Base-by-base conservation (phyloP, 2,797 vertebrate genomes). In the Clangula hyemalis region DNA sequence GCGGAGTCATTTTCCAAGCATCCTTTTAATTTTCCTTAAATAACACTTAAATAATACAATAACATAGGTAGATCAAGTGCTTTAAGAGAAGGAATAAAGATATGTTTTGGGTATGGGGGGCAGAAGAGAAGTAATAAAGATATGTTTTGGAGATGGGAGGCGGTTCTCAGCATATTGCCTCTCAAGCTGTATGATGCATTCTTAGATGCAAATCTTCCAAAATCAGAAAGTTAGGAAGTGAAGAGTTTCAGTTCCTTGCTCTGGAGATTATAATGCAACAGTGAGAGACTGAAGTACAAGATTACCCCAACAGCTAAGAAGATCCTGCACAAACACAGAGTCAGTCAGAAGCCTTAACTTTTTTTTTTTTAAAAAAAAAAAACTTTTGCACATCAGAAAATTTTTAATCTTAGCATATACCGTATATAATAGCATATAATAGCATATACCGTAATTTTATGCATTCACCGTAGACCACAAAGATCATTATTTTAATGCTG, bases 91-190 rank as follows among this genome's bases (percentile, higher is more conserved):
- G 21, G 32, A 62, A 77, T 0, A 3, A 69, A 70, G 15, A 66
- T 0, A 0, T 13, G 5, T 38, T 28, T 62, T 62, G 53, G 8
- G 24, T 25, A 43, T 41, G 38, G 1, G 11, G 8, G 21, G 9
- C 1, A 57, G 10, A 92, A 77, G 34, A 80, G 41, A 7, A 56
- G 24, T 28, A 65, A 77, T 0, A 3, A 69, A 66, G 16, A 69
- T 0, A 0, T 14, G 7, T 34, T 28, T 62, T 69, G 53, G 8
- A 34, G 38, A 45, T 43, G 39, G 1, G 11, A 8, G 21, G 12
- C 0, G 38, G 12, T 47, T 65, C 25, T 77, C 43, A 69, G 15
- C 17, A 3, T 58, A 27, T 1, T 74, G 19, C 12, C 7, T 57
- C 39, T 68, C 41, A 83, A 57, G 89, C 38, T 1, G 64, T 45